Base-by-base conservation (phyloP, 2,888 invertebrate species). In the Strigamia maritima region DNA sequence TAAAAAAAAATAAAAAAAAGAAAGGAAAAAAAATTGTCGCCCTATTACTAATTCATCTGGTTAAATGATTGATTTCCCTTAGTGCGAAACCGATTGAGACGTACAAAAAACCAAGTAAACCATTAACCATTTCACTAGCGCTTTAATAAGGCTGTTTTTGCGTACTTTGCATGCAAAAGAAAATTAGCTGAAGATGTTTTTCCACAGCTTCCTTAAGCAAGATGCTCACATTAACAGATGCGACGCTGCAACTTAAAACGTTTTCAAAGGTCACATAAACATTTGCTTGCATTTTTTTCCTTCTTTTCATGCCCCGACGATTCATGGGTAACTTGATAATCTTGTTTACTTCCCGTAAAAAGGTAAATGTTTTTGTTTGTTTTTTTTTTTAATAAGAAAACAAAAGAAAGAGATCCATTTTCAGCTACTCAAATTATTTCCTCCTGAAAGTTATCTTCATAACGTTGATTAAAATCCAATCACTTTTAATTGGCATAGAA, bases 31-130 rank as follows among this genome's bases (percentile, higher is more conserved):
- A 70, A 65, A 26, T 70, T 16, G 28, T 12, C 2, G 14, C 14
- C 70, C 26, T 28, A 70, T 70, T 70, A 28, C 26, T 28, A 70
- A 70, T 70, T 28, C 70, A 28, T 16, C 16, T 26, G 26, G 19
- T 70, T 70, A 70, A 70, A 70, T 70, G 70, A 70, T 70, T 70
- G 70, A 70, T 70, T 70, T 70, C 70, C 70, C 16, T 24, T 26
- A 70, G 70, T 70, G 70, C 4, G n/a, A 70, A 70, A 14, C 70
- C 70, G 7, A 28, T 70, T 65, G 60, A 65, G 60, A 65, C 19
- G 28, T 19, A 6, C 6, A 70, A 10, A 28, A 26, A 24, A 7
- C 28, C 28, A 70, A 12, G 14, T 70, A 12, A 14, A 28, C 70
- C 12, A 10, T 70, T 28, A 70, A 70, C 70, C 14, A 24, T 28